phyloP scores from a whole-genome alignment of 2,888 invertebrate species.

The Neocrepidodera transversa region DNA sequence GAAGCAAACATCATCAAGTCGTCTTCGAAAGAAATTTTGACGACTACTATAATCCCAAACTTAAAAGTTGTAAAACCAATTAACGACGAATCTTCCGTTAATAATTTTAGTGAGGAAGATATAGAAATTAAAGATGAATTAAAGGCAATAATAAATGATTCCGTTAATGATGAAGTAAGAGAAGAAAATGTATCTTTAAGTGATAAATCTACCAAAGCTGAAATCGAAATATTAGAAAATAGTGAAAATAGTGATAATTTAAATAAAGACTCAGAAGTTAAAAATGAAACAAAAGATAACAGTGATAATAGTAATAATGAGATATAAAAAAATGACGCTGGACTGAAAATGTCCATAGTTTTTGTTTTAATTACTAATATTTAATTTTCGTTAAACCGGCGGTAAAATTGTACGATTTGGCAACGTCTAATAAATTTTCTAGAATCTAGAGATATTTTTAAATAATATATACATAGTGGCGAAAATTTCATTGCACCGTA shows the following conservation, averaged over 20 bases:
- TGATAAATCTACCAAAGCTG: not conserved
- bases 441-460: too few species aligned
- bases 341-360: too few species aligned
- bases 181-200: not conserved
- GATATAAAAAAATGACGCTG: too few species aligned
- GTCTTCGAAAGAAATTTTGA: constrained; percentile 37
- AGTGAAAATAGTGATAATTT: not conserved
- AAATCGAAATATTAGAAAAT: not conserved
- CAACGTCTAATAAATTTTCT: too few species aligned
- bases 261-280: not conserved
- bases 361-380: too few species aligned
- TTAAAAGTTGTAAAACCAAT: constrained; percentile 39
- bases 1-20: constrained; percentile 35
- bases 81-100: constrained; percentile 14
- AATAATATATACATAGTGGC: too few species aligned
- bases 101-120: not conserved
- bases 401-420: too few species aligned
- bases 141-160: not conserved
- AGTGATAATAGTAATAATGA: too few species aligned
- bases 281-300: not conserved
- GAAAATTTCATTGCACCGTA: too few species aligned
- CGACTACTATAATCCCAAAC: constrained; percentile 33
- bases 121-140: not conserved
- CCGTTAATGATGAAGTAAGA: not conserved
- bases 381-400: too few species aligned